Evolutionary conservation across 2,113 vertebrate species (phyloP), one percentile per base, ranked within the genome.

Genomic region (Hypomesus transpacificus): DNA sequence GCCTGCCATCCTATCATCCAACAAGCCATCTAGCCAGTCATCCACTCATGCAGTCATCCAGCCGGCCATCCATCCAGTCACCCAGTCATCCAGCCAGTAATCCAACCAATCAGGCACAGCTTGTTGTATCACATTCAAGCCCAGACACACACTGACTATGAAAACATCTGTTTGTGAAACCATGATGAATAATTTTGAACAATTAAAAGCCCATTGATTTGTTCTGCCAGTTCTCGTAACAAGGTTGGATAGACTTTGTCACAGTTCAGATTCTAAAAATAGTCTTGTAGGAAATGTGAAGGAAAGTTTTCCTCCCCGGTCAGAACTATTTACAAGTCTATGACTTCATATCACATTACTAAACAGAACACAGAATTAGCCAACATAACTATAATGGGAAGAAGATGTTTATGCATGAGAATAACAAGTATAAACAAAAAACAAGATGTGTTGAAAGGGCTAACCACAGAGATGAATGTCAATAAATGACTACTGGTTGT

Each of bases 321-420:
- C 68, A 46, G 21, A 69, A 34, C 4, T 24, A 24, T 74, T 74
- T 68, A 74, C 54, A 67, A 67, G 63, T 28, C n/a, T 21, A 60
- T 74, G 65, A 74, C 60, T 16, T 74, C 71, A 74, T 68, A 65
- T 72, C 52, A 72, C 39, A 66, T 70, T 64, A 64, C 22, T 26
- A 53, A 70, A 70, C 59, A 69, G n/a, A 59, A 24, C 53, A 26
- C 22, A 54, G 17, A 54, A 68, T 26, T 24, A 13, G 17, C 52
- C 52, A 46, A 69, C 61, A 69, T 53, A 62, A 69, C 5, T 28
- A 46, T 50, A 66, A 67, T 28, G 34, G 50, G 18, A 60, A 52
- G 17, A 67, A 67, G 4, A 66, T 58, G 22, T 17, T 24, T 24
- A 7, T 31, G 26, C 7, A 39, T 58, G 31, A 14, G 68, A 21